Evolutionary conservation across 2,888 invertebrate species (phyloP), one percentile per base, ranked within the genome.

Genomic region (Heteromurus nitidus): DNA sequence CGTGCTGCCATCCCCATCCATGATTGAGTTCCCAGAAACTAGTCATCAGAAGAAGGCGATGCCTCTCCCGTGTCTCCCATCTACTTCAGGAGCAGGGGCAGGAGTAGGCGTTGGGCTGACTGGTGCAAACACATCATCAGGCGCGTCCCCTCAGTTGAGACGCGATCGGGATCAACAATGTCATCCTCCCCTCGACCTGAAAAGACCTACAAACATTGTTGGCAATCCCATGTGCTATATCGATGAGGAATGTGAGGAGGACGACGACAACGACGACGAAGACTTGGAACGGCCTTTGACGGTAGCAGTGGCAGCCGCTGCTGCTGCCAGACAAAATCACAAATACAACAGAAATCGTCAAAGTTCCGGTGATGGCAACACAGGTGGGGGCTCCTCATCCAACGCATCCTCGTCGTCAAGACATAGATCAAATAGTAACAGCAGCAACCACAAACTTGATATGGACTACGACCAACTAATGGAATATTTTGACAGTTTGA

Each of bases 381-480:
- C 65, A 53, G 73, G 74, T 72, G 80, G 58, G 31, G 81, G 68
- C 62, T 82, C 67, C 75, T 87, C 58, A 84, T 84, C 85, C 69
- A 83, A 55, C 67, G 84, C 26, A 76, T 81, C 53, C 79, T 91
- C 90, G 83, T 92, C 91, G 53, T 93, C 93, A 87, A 90, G 93
- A 86, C 92, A 94, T 82, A 93, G 92, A 67, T 91, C 95, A 42
- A 83, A 83, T 36, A 80, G 62, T 53, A 65, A 47, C 80, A 62
- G 87, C 95, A 95, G 74, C 74, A 80, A 85, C 90, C 92, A 96
- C 85, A 92, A 92, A 88, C 90, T 92, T 82, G 95, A 95, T 89
- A 96, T 98, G 96, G 96, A 97, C 91, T 98, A 98, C 91, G 96
- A 97, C 90, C 96, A 97, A 92, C 95, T 98, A 90, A 96, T 97